Percentiles rank a stretch among this genome's conserved stretches.
Evolutionary conservation across 2,888 invertebrate species (phyloP).

Genomic region (Diaperis boleti): DNA sequence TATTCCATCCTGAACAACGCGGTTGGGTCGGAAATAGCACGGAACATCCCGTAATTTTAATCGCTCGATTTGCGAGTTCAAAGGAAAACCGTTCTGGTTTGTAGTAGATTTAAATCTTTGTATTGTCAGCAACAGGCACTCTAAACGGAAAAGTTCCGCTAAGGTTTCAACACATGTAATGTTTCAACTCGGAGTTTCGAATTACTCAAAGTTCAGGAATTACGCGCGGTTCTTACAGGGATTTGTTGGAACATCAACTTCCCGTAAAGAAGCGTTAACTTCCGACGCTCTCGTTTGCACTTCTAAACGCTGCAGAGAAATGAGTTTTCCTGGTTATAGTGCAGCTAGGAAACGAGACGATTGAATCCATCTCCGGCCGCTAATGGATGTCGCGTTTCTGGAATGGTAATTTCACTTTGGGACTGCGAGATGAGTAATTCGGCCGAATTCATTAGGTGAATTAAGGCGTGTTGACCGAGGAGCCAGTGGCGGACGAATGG

Average conservation of each 20-base stretch:
- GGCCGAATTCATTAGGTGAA: constrained; percentile 8
- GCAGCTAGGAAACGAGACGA: constrained; percentile 2
- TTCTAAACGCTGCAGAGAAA: background rate
- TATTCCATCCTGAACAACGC: too few species aligned
- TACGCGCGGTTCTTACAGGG: background rate
- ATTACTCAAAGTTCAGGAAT: background rate
- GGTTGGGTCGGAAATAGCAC: too few species aligned
- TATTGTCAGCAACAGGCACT: constrained; percentile 12
- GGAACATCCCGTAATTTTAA: too few species aligned
- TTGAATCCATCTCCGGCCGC: constrained; percentile 8
- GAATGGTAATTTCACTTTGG: constrained; percentile 4
- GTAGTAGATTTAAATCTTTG: background rate
- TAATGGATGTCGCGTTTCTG: constrained; percentile 13
- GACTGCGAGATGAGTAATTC: constrained; percentile 10
- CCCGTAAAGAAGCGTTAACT: background rate
- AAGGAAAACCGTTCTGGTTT: background rate
- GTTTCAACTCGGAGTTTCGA: background rate
- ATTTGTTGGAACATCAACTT: constrained; percentile 1
- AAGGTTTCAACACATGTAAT: constrained; percentile 3
- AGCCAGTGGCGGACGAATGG: too few species aligned
- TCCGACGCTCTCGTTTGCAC: background rate
- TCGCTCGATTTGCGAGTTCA: too few species aligned
- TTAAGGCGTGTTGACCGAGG: constrained; percentile 7
- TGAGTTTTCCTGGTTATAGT: constrained; percentile 3
- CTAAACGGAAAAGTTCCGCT: constrained; percentile 4